These are phyloP conservation scores for Eupithecia insigniata DNA, from an alignment of 2,888 invertebrate species.

Conservation along the genomic window DNA sequence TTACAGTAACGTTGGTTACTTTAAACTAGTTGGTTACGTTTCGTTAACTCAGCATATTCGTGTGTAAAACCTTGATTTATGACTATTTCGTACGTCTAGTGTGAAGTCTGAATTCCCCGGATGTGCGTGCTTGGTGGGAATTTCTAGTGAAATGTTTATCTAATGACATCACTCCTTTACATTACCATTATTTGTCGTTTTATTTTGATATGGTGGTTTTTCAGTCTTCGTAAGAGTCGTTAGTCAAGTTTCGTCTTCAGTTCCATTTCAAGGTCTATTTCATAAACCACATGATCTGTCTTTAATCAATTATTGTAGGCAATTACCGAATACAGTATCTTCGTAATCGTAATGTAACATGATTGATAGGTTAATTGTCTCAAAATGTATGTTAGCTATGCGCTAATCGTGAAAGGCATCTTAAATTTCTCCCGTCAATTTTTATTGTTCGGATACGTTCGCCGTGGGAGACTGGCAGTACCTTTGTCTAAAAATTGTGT, in stretches of 20 bases:
- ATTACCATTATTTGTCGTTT: slow-evolving; percentile 44
- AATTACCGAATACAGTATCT: neutral
- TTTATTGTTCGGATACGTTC: slow-evolving; percentile 61
- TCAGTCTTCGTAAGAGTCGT: slow-evolving; percentile 8
- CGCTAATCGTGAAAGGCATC: slow-evolving; percentile 57
- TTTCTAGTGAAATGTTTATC: too few species aligned
- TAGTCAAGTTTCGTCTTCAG: neutral
- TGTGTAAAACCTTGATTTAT: slow-evolving; percentile 46
- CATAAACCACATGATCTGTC: neutral
- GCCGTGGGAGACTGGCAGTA: slow-evolving; percentile 65
- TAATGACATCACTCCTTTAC: slow-evolving; percentile 51
- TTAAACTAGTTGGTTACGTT: slow-evolving; percentile 48
- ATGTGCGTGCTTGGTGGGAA: slow-evolving; percentile 56
- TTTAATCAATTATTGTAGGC: neutral
- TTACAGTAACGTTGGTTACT: slow-evolving; percentile 16
- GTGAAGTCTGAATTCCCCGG: slow-evolving; percentile 43
- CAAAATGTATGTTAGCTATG: slow-evolving; percentile 47
- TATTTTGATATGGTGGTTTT: slow-evolving; percentile 17
- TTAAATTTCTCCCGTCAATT: slow-evolving; percentile 64
- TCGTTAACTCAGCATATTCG: slow-evolving; percentile 46
- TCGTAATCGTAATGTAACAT: slow-evolving; percentile 15
- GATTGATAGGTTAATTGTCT: slow-evolving; percentile 50
- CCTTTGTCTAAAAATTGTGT: slow-evolving; percentile 71
- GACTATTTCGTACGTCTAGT: slow-evolving; percentile 43
- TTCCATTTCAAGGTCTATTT: slow-evolving; percentile 7